Base-by-base conservation (phyloP, 2,797 vertebrate species). In the Bovichtus diacanthus region DNA sequence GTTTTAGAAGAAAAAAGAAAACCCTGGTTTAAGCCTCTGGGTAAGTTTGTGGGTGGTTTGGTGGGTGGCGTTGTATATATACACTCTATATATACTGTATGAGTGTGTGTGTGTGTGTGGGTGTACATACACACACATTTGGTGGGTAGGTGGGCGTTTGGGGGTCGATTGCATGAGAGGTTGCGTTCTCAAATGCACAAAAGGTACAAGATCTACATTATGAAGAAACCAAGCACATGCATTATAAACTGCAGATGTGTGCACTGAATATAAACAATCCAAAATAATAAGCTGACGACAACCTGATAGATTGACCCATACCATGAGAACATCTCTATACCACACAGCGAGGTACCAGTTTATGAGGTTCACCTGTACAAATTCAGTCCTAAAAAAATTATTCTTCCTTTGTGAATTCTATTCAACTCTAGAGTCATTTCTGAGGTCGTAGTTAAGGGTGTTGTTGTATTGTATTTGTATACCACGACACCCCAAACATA, bases 1-100 rank as follows among this genome's bases (percentile, higher is more conserved):
- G 90, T 91, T 88, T 91, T 58, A 81, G 75, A 82, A 81, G 72
- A 84, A 90, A 86, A 89, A 89, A 78, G 78, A 84, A 88, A 90
- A 81, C 60, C 71, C 74, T 70, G 71, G 64, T 88, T 84, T 85
- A 85, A 86, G 79, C 73, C 80, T 86, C 76, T 85, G 81, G 81
- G 56, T 86, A 60, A 73, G 82, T 84, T 79, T 78, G 89, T 88
- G 84, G 87, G 84, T 91, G 87, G 86, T 82, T 82, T 64, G 59
- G 82, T 82, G 80, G 65, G 70, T 83, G 84, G 75, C 67, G 76
- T 74, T 56, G 68, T 78, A 61, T 85, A 82, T 85, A 70, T 67
- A 61, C 31, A 62, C 34, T 54, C 39, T 74, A 49, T 56, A 50
- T 76, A 67, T 67, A 72, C 21, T 25, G 19, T 39, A 19, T 44